Percentiles rank a stretch among this genome's conserved stretches.
Conservation (phyloP, 2,888 invertebrate genomes). For the Incurvaria masculella region DNA sequence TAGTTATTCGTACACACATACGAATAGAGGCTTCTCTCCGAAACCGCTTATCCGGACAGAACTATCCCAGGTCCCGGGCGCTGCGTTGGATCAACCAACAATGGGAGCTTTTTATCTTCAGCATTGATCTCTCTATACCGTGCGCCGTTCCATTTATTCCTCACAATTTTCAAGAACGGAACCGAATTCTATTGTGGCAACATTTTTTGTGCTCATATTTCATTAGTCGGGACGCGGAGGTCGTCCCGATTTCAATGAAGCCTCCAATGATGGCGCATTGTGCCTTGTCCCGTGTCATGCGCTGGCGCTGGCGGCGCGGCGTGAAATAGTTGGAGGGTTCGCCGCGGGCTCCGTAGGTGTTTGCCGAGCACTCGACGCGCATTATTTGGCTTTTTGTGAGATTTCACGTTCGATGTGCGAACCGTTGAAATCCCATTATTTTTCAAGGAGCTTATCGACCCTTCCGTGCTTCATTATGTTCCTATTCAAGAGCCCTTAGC, state of each 20-base stretch:
- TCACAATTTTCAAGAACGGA: constrained; percentile 25
- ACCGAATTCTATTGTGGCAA: constrained; percentile 38
- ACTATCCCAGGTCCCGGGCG: not conserved
- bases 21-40: too few species aligned
- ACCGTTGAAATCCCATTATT: not conserved
- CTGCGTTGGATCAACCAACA: too few species aligned
- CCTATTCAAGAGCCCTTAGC: not conserved
- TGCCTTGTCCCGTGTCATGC: constrained; percentile 18
- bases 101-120: constrained; percentile 42
- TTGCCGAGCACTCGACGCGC: constrained; percentile 22
- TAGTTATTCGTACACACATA: too few species aligned
- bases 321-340: not conserved
- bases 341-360: constrained; percentile 17
- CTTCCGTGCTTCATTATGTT: not conserved
- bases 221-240: constrained; percentile 31
- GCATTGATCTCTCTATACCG: constrained; percentile 38
- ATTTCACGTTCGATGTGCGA: not conserved
- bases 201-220: constrained; percentile 46
- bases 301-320: not conserved
- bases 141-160: constrained; percentile 28
- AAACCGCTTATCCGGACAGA: too few species aligned
- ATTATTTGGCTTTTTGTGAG: not conserved
- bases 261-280: constrained; percentile 36
- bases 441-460: not conserved
- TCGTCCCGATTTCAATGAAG: constrained; percentile 30